Base-by-base conservation (phyloP, 2,113 vertebrate genomes). In the Saimiri boliviensis region DNA sequence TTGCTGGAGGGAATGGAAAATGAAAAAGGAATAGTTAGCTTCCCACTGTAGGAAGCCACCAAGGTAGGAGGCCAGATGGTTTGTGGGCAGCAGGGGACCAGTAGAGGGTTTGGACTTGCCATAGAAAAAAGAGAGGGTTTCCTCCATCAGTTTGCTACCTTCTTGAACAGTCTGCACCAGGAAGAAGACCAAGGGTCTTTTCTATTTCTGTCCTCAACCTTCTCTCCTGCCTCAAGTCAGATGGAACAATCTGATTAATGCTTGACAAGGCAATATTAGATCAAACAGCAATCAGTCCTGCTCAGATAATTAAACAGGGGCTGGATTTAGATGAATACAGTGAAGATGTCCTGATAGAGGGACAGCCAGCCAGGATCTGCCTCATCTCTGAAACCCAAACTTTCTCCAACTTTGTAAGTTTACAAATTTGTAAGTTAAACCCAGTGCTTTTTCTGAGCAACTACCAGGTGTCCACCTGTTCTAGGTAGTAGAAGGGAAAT, bases 191-290 rank as follows among this genome's bases (percentile, higher is more conserved):
- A 30, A 45, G 17, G 19, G 27, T 13, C 8, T 56, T 76, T 95
- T 86, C 27, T 60, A 60, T 77, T 89, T 94, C 81, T 91, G 49
- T 77, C 82, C 86, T 76, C 91, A 95, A 73, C 5, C 79, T 74
- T 79, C 20, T 83, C 45, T 86, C 35, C 60, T 87, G 95, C 16
- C 25, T 91, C 45, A 19, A 74, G 56, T 90, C 74, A 91, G 32
- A 94, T 68, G 60, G 6, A 96, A 92, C 63, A 76, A 93, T 93
- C 54, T 81, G 47, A 54, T 88, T 63, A 89, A 77, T 94, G 73
- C 49, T 88, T 93, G 40, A 76, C 4, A 92, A 76, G 37, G 68
- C 14, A 84, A 45, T 92, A 86, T 54, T 76, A 90, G 23, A 60
- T 76, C 56, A 88, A 94, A 92, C 7, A 92, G 35, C 45, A 73